phyloP scores from a whole-genome alignment of 2,113 vertebrate species.

The Anolis sagrei region DNA sequence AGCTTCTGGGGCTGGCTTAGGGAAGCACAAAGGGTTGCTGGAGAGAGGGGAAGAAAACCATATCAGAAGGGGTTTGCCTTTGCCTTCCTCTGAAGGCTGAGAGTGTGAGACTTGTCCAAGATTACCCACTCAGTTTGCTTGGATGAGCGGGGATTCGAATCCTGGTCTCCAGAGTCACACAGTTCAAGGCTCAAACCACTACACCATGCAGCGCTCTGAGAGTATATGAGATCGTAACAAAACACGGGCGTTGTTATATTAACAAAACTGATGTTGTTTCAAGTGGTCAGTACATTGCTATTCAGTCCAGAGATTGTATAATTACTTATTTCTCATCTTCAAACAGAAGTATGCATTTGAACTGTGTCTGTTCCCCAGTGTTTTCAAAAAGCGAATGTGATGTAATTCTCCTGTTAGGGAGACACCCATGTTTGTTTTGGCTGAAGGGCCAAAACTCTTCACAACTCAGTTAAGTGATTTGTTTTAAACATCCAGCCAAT shows the following conservation, averaged over 20 bases:
- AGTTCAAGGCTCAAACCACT: no score
- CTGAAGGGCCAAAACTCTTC: constrained; percentile 35
- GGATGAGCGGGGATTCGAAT: no score
- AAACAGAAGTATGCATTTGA: constrained; percentile 44
- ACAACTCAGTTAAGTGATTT: constrained; percentile 46
- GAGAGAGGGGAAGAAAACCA: not conserved
- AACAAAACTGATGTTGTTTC: not conserved
- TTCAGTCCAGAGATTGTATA: not conserved
- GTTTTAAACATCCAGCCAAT: constrained; percentile 32
- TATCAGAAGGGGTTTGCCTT: not conserved
- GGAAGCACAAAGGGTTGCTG: not conserved
- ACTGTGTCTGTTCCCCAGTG: not conserved
- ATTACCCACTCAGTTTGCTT: no score
- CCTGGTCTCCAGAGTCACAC: no score
- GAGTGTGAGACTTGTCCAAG: no score
- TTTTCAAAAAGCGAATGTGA: constrained; percentile 48
- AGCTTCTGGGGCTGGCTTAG: not conserved
- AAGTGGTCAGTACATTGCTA: constrained; percentile 2
- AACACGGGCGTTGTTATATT: not conserved
- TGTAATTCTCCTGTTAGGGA: constrained; percentile 49
- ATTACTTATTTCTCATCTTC: constrained; percentile 48
- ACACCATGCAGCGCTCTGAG: no score
- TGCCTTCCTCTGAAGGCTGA: no score
- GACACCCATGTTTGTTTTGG: constrained; percentile 65
- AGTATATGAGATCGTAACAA: not conserved